phyloP scores from a whole-genome alignment of 2,113 vertebrate species.

The Gadus macrocephalus region DNA sequence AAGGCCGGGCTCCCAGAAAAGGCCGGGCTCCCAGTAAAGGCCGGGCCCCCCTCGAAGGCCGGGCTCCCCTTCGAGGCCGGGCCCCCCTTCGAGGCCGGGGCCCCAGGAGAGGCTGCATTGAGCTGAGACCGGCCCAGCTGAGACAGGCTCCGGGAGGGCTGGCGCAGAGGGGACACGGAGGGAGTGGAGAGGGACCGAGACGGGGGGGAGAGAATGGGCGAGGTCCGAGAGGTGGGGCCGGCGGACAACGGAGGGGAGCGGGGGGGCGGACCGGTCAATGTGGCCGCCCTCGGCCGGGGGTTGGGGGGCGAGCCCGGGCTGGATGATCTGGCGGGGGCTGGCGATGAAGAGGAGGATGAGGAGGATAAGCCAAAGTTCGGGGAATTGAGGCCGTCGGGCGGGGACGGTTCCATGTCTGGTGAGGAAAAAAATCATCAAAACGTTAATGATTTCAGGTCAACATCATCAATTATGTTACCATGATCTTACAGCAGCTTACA shows the following conservation, averaged over 20 bases:
- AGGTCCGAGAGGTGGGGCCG: conserved; percentile 24
- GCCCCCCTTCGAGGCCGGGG: conserved; percentile 4
- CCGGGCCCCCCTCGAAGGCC: not conserved
- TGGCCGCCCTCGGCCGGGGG: conserved; percentile 13
- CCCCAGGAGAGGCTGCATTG: conserved; percentile 49
- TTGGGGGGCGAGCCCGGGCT: conserved; percentile 11
- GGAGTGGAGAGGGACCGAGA: conserved; percentile 49
- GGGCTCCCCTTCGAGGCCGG: conserved; percentile 2
- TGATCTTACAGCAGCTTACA: too few species aligned
- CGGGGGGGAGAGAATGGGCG: conserved; percentile 30
- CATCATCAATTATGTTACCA: too few species aligned
- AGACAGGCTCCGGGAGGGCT: conserved; percentile 52
- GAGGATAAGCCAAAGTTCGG: conserved; percentile 20
- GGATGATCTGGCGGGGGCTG: not conserved
- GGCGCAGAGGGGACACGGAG: conserved; percentile 34
- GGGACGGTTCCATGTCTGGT: conserved; percentile 59
- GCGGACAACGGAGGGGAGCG: conserved; percentile 31
- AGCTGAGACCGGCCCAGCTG: conserved; percentile 66
- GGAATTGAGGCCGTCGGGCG: conserved; percentile 11
- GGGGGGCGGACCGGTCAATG: conserved; percentile 34
- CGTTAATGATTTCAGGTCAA: too few species aligned
- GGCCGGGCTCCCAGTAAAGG: conserved; percentile 22
- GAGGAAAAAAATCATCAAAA: too few species aligned
- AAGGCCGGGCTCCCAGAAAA: conserved; percentile 2
- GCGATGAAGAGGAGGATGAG: conserved; percentile 28